Percentiles rank a stretch among this genome's conserved stretches.
Evolutionary conservation across 2,797 vertebrate genomes (phyloP).

Genomic region (Neosalanx taihuensis): DNA sequence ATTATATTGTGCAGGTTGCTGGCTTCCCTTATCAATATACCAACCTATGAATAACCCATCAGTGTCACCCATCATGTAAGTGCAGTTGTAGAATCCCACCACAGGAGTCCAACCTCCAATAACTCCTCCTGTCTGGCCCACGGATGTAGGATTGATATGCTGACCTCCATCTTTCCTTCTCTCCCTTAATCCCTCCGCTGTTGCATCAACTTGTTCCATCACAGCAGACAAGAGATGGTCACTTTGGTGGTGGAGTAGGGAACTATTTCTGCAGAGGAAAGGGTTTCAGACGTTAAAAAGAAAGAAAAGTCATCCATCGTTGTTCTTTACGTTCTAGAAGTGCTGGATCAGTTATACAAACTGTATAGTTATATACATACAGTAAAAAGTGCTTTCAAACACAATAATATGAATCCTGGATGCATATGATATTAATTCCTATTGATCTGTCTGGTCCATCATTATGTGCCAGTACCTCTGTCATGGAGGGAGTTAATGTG

Average conservation of each 20-base stretch:
- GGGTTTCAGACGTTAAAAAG: neutral
- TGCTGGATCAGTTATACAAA: neutral
- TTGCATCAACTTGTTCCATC: conserved; percentile 42
- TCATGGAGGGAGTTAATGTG: conserved; percentile 83
- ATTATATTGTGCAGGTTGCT: too few species aligned
- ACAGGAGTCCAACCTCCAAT: too few species aligned
- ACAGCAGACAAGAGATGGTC: conserved; percentile 85
- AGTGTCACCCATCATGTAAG: too few species aligned
- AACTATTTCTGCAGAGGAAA: conserved; percentile 70
- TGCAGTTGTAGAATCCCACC: too few species aligned
- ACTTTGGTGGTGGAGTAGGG: conserved; percentile 90
- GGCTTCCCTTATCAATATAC: too few species aligned
- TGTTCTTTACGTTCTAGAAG: neutral
- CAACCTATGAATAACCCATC: too few species aligned
- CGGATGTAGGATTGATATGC: too few species aligned
- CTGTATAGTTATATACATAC: neutral
- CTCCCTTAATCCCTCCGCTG: neutral
- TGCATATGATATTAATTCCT: neutral
- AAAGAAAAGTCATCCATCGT: neutral
- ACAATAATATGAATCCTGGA: too few species aligned
- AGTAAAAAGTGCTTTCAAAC: neutral
- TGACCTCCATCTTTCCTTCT: neutral
- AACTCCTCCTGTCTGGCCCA: too few species aligned
- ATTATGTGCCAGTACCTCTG: conserved; percentile 73
- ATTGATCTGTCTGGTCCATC: too few species aligned